Evolutionary conservation across 2,113 vertebrate genomes (phyloP).

Genomic region (Odontophorus gujanensis): DNA sequence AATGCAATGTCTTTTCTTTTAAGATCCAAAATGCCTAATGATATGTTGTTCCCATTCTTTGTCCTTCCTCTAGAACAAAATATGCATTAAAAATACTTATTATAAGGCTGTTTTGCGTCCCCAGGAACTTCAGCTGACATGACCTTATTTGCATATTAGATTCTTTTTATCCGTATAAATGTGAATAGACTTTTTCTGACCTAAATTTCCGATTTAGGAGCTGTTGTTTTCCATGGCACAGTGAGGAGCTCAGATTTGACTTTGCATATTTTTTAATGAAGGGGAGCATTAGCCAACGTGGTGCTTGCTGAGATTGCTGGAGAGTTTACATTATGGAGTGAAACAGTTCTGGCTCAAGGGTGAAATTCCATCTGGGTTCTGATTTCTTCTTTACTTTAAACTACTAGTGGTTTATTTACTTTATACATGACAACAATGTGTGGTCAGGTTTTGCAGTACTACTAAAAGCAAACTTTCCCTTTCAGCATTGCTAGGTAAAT

Average conservation of each 20-base stretch:
- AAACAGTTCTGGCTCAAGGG: conserved; percentile 42
- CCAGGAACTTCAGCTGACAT: conserved; percentile 26
- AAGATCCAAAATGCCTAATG: neutral
- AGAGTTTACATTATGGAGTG: neutral
- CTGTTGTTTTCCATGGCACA: conserved; percentile 2
- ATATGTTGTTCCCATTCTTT: neutral
- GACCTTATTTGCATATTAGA: conserved; percentile 22
- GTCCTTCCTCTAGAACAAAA: conserved; percentile 12
- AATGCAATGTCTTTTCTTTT: neutral
- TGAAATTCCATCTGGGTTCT: neutral
- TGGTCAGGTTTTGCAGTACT: neutral
- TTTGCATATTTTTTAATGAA: conserved; percentile 44
- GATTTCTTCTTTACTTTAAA: neutral
- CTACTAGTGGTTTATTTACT: neutral
- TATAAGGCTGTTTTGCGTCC: neutral
- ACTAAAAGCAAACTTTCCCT: neutral
- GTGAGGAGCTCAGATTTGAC: conserved; percentile 23
- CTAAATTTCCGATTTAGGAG: conserved; percentile 48
- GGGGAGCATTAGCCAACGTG: neutral
- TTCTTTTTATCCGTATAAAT: conserved; percentile 32
- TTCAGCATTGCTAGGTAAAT: neutral
- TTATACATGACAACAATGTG: neutral
- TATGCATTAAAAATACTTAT: conserved; percentile 25
- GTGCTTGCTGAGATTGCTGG: conserved; percentile 30
- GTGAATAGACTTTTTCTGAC: conserved; percentile 44